Percentiles rank a stretch among this genome's conserved stretches.
Evolutionary conservation across 2,888 invertebrate species (phyloP).

Genomic region (Deilephila elpenor): DNA sequence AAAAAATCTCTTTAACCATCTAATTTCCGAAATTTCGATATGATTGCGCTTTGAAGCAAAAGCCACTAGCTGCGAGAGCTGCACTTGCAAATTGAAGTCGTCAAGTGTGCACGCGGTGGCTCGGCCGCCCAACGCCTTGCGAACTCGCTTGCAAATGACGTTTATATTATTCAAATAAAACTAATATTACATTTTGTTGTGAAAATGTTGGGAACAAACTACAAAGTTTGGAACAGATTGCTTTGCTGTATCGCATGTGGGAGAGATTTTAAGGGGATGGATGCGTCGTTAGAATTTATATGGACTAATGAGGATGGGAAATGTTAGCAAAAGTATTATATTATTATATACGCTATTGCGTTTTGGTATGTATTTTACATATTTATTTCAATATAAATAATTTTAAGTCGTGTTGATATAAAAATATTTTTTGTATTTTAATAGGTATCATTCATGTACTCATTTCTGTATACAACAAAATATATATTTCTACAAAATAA

Average conservation of each 20-base stretch:
- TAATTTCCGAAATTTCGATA: conserved; percentile 16
- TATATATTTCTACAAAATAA: too few species aligned
- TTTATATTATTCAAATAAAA: conserved; percentile 16
- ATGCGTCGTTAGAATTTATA: too few species aligned
- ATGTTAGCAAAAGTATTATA: too few species aligned
- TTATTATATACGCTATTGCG: too few species aligned
- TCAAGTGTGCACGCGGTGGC: conserved; percentile 15
- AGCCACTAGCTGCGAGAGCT: conserved; percentile 14
- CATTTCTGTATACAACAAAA: too few species aligned
- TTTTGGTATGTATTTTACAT: too few species aligned
- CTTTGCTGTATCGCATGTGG: neutral
- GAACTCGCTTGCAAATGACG: neutral
- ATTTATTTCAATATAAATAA: too few species aligned
- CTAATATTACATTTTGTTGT: neutral
- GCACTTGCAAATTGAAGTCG: conserved; percentile 21
- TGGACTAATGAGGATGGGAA: too few species aligned
- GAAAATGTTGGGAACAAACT: neutral
- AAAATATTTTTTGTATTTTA: too few species aligned
- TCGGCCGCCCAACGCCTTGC: neutral
- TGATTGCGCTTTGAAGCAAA: conserved; percentile 27
- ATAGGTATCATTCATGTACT: too few species aligned
- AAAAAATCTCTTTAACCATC: conserved; percentile 29
- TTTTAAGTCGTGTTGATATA: too few species aligned
- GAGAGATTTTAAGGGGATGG: neutral
- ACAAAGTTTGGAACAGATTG: too few species aligned